Evolutionary conservation across 2,113 vertebrate genomes (phyloP).

Genomic region (Tupaia chinensis): DNA sequence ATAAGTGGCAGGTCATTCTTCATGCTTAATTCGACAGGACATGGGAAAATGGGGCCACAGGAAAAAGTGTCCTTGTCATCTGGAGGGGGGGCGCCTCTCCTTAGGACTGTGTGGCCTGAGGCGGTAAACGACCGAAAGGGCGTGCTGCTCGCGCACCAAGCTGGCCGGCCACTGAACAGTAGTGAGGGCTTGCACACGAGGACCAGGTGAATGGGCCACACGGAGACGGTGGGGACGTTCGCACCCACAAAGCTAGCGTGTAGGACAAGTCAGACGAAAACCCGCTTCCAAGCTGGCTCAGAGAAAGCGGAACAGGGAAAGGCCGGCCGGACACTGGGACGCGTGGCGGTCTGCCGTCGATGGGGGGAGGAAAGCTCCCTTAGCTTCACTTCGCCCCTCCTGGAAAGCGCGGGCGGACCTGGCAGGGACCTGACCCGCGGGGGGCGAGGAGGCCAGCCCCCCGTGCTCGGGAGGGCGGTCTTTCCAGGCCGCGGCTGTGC

Average conservation of each 20-base stretch:
- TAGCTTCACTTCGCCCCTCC: conserved; percentile 3
- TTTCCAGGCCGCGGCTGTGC: too few relatives aligned
- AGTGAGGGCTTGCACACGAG: too few relatives aligned
- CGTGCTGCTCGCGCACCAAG: too few relatives aligned
- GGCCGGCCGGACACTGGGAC: neutral
- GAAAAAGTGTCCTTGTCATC: neutral
- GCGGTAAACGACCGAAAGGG: too few relatives aligned
- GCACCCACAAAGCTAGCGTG: neutral
- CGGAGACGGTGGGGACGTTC: neutral
- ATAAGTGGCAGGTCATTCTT: neutral
- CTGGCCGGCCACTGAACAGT: too few relatives aligned
- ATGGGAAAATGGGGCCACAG: neutral
- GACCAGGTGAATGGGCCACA: too few relatives aligned
- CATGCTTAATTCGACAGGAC: neutral
- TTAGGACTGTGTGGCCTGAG: neutral
- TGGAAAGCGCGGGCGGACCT: conserved; percentile 59
- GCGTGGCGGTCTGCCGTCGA: neutral
- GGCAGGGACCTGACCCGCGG: conserved; percentile 2
- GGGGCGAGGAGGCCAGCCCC: too few relatives aligned
- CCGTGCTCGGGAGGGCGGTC: too few relatives aligned
- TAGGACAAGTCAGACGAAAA: neutral
- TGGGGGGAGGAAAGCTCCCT: neutral
- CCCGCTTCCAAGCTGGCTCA: neutral
- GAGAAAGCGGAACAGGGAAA: conserved; percentile 54
- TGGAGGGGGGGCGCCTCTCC: neutral